Percentiles rank a stretch among this genome's conserved stretches.
Evolutionary conservation across 2,797 vertebrate genomes (phyloP).

Genomic region (Hippocampus kuda): DNA sequence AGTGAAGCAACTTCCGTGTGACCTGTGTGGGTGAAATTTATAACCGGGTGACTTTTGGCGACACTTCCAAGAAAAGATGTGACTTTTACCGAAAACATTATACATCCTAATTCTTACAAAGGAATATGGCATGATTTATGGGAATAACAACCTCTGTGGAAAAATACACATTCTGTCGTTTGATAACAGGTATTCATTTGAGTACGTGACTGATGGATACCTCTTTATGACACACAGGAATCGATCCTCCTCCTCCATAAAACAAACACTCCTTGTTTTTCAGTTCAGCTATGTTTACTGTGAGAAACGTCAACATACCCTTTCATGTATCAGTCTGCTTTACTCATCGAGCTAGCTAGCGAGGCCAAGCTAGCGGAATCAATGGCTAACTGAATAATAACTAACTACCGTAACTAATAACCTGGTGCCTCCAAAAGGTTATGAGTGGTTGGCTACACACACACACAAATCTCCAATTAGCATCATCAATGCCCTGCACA

Average conservation of each 20-base stretch:
- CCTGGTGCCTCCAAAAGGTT: not conserved
- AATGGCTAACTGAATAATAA: not conserved
- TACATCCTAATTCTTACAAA: not conserved
- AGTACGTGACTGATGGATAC: not conserved
- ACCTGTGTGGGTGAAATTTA: conserved; percentile 44
- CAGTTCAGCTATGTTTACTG: not conserved
- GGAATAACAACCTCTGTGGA: not conserved
- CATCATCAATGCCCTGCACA: too few species aligned
- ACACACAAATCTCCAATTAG: too few species aligned
- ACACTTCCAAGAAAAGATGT: conserved; percentile 28
- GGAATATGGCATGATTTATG: not conserved
- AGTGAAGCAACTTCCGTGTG: conserved; percentile 34
- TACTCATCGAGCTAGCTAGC: not conserved
- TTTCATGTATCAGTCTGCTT: not conserved
- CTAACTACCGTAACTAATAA: not conserved
- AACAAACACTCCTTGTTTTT: conserved; percentile 6
- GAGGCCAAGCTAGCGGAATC: not conserved
- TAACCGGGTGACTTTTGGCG: conserved; percentile 38
- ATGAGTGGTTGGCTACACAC: too few species aligned
- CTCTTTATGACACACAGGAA: not conserved
- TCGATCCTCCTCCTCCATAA: conserved; percentile 1
- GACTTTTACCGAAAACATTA: not conserved
- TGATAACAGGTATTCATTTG: not conserved
- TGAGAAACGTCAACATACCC: not conserved
- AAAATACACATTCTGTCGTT: not conserved